Conservation (phyloP, 2,888 invertebrate genomes). For the Terebella lapidaria region DNA sequence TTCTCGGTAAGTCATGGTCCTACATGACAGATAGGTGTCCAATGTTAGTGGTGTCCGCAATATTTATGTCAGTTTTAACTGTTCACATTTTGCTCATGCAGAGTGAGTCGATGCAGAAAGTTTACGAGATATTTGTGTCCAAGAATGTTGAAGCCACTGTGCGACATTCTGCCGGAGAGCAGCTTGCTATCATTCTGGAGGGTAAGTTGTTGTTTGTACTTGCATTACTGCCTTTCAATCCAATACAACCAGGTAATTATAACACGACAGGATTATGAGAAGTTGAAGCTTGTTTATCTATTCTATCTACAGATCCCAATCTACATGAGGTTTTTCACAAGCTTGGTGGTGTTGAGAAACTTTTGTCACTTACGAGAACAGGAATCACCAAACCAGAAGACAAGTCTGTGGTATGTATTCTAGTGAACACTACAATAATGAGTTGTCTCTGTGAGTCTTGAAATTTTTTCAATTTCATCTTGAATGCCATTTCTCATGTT, state of each 20-base stretch:
- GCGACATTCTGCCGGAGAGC: slow-evolving; percentile 47
- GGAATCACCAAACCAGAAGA: slow-evolving; percentile 22
- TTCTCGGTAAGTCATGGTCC: not conserved
- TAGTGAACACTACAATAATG: too few relatives aligned
- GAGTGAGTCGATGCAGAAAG: slow-evolving; percentile 32
- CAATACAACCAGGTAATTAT: not conserved
- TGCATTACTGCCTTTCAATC: not conserved
- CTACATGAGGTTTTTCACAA: slow-evolving; percentile 38
- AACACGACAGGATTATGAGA: not conserved
- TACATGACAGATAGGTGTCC: not conserved
- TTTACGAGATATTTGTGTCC: slow-evolving; percentile 45
- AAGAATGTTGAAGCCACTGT: slow-evolving; percentile 41
- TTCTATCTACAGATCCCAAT: slow-evolving; percentile 31
- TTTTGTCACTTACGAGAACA: slow-evolving; percentile 32
- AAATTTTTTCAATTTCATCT: not conserved
- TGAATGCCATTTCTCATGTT: not conserved
- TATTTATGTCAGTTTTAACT: not conserved
- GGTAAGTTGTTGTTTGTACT: slow-evolving; percentile 24
- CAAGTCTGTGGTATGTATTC: not conserved
- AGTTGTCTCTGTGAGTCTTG: too few relatives aligned
- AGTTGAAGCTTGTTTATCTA: not conserved
- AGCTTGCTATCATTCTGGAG: slow-evolving; percentile 46
- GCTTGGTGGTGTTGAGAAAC: slow-evolving; percentile 36
- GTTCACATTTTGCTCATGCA: not conserved
- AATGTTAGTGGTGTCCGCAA: too few relatives aligned